These are phyloP conservation scores for Hiodon tergisus DNA, from an alignment of 2,113 vertebrate genomes.

Conservation along the genomic window DNA sequence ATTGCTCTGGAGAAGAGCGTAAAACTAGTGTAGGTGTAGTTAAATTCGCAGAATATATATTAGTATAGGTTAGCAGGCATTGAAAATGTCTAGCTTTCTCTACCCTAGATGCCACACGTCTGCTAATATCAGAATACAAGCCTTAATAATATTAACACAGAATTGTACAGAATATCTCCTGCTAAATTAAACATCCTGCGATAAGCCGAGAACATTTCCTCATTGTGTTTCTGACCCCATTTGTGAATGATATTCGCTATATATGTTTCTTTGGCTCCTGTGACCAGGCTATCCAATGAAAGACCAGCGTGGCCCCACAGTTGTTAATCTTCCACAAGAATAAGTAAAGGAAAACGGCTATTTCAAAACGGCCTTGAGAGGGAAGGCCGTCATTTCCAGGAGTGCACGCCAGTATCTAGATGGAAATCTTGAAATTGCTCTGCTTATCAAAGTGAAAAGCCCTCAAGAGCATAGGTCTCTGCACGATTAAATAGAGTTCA, in stretches of 20 bases:
- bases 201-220: background rate
- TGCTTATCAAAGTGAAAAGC: background rate
- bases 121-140: background rate
- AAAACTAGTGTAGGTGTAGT: no score
- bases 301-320: background rate
- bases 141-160: background rate
- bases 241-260: background rate
- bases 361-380: conserved; percentile 1
- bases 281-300: background rate
- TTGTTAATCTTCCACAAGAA: background rate
- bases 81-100: background rate
- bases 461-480: background rate
- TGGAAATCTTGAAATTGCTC: background rate
- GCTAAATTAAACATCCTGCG: background rate
- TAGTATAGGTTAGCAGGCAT: no score
- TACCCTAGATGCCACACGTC: background rate
- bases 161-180: background rate
- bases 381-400: background rate
- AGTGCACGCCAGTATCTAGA: background rate
- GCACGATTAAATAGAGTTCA: background rate
- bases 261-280: background rate
- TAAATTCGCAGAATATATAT: no score
- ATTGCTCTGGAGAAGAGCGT: no score
- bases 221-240: background rate
- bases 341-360: background rate